Evolutionary conservation across 2,888 invertebrate species (phyloP).

Genomic region (Tenthredo distinguenda): DNA sequence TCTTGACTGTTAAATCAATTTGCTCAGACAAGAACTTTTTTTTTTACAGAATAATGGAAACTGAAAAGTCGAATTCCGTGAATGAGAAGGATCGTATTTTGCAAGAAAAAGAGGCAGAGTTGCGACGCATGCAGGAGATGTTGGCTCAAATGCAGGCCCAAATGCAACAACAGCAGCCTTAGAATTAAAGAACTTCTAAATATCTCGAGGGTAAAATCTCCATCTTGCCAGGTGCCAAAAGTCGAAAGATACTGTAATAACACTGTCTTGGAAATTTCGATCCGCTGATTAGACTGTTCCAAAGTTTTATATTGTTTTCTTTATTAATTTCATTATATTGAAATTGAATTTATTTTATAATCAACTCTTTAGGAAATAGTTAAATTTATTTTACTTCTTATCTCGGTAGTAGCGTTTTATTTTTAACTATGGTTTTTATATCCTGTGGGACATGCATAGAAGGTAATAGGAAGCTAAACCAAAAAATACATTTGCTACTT

Average conservation of each 20-base stretch:
- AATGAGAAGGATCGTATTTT: conserved; percentile 90
- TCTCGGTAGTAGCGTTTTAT: conserved; percentile 12
- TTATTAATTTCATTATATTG: conserved; percentile 1
- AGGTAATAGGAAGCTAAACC: conserved; percentile 44
- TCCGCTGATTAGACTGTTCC: conserved; percentile 9
- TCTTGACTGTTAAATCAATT: not conserved
- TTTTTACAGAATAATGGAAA: conserved; percentile 68
- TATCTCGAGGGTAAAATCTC: conserved; percentile 56
- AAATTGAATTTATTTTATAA: conserved; percentile 5
- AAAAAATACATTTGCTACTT: conserved; percentile 43
- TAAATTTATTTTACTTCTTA: not conserved
- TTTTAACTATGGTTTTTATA: conserved; percentile 20
- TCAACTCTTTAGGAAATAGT: conserved; percentile 15
- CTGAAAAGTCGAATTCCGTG: conserved; percentile 72
- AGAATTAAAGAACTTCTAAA: conserved; percentile 52
- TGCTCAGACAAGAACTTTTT: not conserved
- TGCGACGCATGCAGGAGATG: conserved; percentile 97
- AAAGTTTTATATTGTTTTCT: conserved; percentile 8
- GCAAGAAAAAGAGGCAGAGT: conserved; percentile 94
- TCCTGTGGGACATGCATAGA: conserved; percentile 1
- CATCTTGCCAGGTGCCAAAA: conserved; percentile 72
- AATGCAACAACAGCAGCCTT: conserved; percentile 85
- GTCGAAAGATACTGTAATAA: conserved; percentile 27
- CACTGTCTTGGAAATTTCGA: conserved; percentile 21
- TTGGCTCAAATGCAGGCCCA: conserved; percentile 97